Conservation (phyloP, 2,888 invertebrate genomes). For the Drosophila antonietae region DNA sequence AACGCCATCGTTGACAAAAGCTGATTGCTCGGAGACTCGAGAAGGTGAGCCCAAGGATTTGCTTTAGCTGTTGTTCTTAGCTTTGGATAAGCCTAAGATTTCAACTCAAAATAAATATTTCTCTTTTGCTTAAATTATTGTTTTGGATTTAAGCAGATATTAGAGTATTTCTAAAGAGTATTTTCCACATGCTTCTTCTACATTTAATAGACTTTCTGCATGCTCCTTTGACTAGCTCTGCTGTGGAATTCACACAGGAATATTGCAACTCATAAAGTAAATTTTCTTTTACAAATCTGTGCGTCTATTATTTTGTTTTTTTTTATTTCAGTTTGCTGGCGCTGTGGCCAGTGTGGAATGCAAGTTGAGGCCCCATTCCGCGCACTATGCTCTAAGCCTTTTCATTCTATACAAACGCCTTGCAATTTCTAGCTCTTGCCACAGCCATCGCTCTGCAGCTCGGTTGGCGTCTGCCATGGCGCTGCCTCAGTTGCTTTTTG, state of each 20-base stretch:
- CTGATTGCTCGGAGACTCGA: slow-evolving; percentile 3
- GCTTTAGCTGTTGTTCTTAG: slow-evolving; percentile 16
- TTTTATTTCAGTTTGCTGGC: slow-evolving; percentile 11
- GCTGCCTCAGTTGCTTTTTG: slow-evolving; percentile 75
- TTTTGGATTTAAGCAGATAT: not conserved
- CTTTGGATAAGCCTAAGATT: slow-evolving; percentile 8
- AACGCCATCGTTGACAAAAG: slow-evolving; percentile 27
- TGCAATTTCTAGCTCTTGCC: slow-evolving; percentile 61
- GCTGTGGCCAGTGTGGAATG: slow-evolving; percentile 29
- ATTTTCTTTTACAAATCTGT: slow-evolving; percentile 57
- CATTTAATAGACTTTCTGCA: slow-evolving; percentile 1
- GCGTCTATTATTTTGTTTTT: slow-evolving; percentile 15
- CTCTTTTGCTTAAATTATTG: not conserved
- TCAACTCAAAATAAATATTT: slow-evolving; percentile 6
- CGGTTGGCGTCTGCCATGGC: slow-evolving; percentile 10
- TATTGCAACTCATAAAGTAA: slow-evolving; percentile 41
- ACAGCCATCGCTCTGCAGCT: slow-evolving; percentile 20
- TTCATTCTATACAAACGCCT: slow-evolving; percentile 61
- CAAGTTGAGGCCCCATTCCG: slow-evolving; percentile 19
- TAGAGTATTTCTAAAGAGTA: not conserved
- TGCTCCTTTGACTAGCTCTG: slow-evolving; percentile 6
- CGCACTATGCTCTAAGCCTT: slow-evolving; percentile 40
- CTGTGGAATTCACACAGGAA: slow-evolving; percentile 13
- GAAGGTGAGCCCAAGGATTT: slow-evolving; percentile 17
- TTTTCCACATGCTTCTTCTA: not conserved